A percentile compares a stretch with the other conserved stretches of the same genome.
Evolutionary conservation across 2,888 invertebrate species (phyloP).

Genomic region (Sesamia inferens): DNA sequence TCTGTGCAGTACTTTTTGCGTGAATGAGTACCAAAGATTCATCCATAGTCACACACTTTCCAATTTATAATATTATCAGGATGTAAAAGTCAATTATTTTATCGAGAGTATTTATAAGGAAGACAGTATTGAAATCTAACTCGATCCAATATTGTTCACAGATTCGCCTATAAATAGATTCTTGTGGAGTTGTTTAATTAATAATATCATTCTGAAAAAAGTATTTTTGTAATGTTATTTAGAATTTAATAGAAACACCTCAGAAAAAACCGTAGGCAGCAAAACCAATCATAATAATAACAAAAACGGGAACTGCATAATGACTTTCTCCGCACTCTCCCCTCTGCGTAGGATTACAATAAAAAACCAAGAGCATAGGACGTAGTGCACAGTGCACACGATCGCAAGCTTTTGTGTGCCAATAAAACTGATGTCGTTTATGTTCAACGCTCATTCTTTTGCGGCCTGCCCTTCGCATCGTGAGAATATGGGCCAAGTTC

Average conservation of each 20-base stretch:
- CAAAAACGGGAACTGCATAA: constrained; percentile 33
- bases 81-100: no score
- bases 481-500: constrained; percentile 89
- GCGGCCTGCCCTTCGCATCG: constrained; percentile 75
- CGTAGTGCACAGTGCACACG: constrained; percentile 55
- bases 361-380: constrained; percentile 45
- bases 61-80: no score
- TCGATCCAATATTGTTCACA: constrained; percentile 11
- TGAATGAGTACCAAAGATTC: no score
- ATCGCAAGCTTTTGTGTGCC: constrained; percentile 69
- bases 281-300: constrained; percentile 33
- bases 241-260: background rate
- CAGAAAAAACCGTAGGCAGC: background rate
- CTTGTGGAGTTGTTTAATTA: background rate
- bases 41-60: no score
- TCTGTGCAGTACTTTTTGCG: no score
- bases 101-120: constrained; percentile 10
- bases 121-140: constrained; percentile 35
- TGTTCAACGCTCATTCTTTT: constrained; percentile 77
- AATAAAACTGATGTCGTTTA: constrained; percentile 73
- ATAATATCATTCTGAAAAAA: background rate
- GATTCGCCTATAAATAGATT: constrained; percentile 16
- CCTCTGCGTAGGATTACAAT: constrained; percentile 45
- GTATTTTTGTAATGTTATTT: background rate
- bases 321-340: constrained; percentile 55